Evolutionary conservation across 2,113 vertebrate species (phyloP), one percentile per base, ranked within the genome.

Genomic region (Nannospalax galili): DNA sequence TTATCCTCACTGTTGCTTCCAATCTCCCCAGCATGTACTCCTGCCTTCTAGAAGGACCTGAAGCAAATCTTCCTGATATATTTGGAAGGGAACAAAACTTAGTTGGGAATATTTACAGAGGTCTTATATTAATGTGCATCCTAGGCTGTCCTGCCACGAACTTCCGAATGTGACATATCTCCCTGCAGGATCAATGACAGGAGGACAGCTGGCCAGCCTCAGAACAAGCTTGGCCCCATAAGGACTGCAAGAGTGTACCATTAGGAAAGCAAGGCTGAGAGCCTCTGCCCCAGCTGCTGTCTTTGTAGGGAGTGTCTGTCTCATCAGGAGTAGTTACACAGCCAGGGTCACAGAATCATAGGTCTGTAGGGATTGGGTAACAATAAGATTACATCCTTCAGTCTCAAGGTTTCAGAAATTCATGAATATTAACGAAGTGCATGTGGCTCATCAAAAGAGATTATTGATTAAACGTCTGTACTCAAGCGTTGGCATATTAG

Each of bases 381-480:
- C 85, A 92, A 94, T 62, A 45, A 37, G 28, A 72, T 87, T 26
- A 62, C 64, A 20, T 84, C 70, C 24, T 65, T 72, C 30, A n/a
- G 72, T 40, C 42, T 72, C 75, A 15, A 35, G 64, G 75, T 72
- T 92, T 88, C 93, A 94, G 52, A 90, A 88, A 90, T 80, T 62
- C 93, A 97, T 95, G 81, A 95, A 95, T 97, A 96, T 91, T 88
- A 90, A 97, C n/a, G 42, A 95, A 88, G 94, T 77, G 26, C 69
- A 81, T 69, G 69, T 62, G 62, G 32, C 22, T 93, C 45, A 32
- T 69, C 32, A 28, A 32, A 86, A 62, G 73, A 92, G 81, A 85
- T 67, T 88, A 93, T 82, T 0, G 56, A 89, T 88, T 93, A 73
- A 85, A 64, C 67, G 35, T 92, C 80, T 70, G 22, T 32, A 84